Evolutionary conservation across 2,113 vertebrate genomes (phyloP).

Genomic region (Grallaria varia): DNA sequence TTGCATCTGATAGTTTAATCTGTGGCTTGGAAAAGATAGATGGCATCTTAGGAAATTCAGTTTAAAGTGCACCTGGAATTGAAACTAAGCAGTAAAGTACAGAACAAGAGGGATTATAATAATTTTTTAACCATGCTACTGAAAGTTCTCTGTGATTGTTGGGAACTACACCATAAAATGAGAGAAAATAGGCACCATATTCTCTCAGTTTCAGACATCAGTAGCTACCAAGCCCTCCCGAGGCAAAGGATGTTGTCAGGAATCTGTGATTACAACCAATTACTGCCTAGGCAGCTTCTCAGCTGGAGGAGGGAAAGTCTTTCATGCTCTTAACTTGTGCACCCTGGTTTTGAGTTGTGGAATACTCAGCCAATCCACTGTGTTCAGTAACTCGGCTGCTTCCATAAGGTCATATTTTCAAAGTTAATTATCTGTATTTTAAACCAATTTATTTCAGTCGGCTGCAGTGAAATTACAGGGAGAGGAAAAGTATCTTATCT

Average conservation of each 20-base stretch:
- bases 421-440: not conserved
- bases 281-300: not conserved
- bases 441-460: not conserved
- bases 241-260: not conserved
- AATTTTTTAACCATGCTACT: not conserved
- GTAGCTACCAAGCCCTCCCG: not conserved
- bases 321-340: not conserved
- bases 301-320: not conserved
- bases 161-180: not conserved
- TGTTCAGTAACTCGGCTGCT: not conserved
- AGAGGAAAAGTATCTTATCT: not conserved
- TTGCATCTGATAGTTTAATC: not conserved
- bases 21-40: not conserved
- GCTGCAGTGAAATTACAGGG: not conserved
- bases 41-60: not conserved
- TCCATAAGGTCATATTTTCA: not conserved
- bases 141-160: not conserved
- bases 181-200: not conserved
- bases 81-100: not conserved
- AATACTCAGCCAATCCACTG: not conserved
- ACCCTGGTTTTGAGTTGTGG: not conserved
- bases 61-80: not conserved
- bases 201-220: not conserved
- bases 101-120: not conserved
- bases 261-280: slow-evolving; percentile 1